These are phyloP conservation scores for Hippopotamyrus pictus DNA, from an alignment of 2,797 vertebrate species.

Conservation along the genomic window DNA sequence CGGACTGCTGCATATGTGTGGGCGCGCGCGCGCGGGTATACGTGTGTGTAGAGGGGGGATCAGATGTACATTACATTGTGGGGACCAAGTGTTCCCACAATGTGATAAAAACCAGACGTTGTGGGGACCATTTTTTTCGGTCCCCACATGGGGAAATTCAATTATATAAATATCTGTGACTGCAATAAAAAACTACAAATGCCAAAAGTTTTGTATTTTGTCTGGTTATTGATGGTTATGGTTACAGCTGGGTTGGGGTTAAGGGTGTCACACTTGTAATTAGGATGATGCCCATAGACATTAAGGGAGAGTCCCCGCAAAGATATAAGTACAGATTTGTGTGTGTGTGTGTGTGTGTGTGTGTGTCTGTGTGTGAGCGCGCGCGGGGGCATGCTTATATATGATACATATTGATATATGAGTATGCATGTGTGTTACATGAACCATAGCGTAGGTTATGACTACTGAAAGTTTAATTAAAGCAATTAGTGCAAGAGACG, in stretches of 20 bases:
- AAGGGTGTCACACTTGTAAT: neutral
- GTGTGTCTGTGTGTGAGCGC: neutral
- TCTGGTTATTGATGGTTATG: neutral
- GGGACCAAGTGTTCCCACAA: neutral
- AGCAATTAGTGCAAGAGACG: neutral
- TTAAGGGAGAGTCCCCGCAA: neutral
- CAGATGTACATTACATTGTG: neutral
- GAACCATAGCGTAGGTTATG: neutral
- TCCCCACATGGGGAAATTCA: neutral
- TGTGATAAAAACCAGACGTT: neutral
- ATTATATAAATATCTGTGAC: neutral
- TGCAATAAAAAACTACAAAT: neutral
- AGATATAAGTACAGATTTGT: neutral
- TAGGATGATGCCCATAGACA: neutral
- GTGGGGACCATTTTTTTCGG: neutral
- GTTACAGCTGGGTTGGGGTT: neutral
- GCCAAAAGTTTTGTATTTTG: neutral
- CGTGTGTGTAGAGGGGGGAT: neutral
- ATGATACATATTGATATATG: neutral
- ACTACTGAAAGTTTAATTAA: neutral
- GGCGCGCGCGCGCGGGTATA: neutral
- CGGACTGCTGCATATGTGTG: conserved; percentile 41
- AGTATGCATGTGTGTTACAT: neutral
- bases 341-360: neutral
- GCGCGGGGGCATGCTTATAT: neutral